Base-by-base conservation (phyloP, 2,113 vertebrate species). In the Pygathrix nemaeus region DNA sequence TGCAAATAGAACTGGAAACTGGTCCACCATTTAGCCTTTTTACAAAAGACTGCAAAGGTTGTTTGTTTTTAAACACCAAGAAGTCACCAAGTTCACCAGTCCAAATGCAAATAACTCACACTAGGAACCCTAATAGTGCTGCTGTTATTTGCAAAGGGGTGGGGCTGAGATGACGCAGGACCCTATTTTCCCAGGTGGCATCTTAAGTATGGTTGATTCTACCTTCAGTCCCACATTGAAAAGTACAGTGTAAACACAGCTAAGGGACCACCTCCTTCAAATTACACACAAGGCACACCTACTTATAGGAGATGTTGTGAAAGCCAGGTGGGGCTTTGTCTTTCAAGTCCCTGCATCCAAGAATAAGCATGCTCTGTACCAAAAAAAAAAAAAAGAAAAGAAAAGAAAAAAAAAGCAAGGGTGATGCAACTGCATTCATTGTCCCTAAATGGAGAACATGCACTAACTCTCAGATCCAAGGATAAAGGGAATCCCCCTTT, bases 1-100 rank as follows among this genome's bases (percentile, higher is more conserved):
- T 55, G 75, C n/a, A 73, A 96, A 85, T 20, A 95, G 59, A 93
- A 80, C 14, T 43, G 38, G 52, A 96, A 79, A 75, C 38, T 43
- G 30, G 32, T 75, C 61, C 20, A 89, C 14, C 20, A 4, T 57
- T 70, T 17, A 83, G 25, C 55, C 50, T 88, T 72, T 94, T 70
- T 35, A 43, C 61, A 73, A 82, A 94, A 45, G 40, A 85, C 38
- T 68, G 14, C 38, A 66, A 68, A 55, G 38, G 78, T n/a, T 48
- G 20, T n/a, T 61, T 21, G 61, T 89, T 92, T 83, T 35, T 21
- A 76, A 94, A 86, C 21, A 73, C 64, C 27, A 48, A 30, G 21
- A 89, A 92, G 85, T 91, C 78, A 88, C 52, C 80, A 78, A 86
- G 61, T 90, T 89, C 61, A 87, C 16, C 9, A 9, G 43, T 40